Percentiles rank a stretch among this genome's conserved stretches.
Conservation (phyloP, 2,888 invertebrate genomes). For the Ornithoptera priamus region DNA sequence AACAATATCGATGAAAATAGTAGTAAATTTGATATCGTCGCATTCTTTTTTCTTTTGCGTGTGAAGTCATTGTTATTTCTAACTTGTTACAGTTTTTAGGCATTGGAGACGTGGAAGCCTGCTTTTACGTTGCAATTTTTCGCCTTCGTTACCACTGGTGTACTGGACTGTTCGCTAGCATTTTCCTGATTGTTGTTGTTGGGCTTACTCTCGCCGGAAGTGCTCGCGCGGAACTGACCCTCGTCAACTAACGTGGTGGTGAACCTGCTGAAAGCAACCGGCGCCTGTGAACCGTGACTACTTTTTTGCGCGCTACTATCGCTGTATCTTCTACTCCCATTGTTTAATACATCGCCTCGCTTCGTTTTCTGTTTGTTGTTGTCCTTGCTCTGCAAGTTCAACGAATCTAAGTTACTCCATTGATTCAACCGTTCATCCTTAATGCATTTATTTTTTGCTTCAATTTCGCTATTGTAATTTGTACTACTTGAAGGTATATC, state of each 20-base stretch:
- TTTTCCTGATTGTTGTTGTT: slow-evolving; percentile 45
- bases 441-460: slow-evolving; percentile 53
- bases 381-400: slow-evolving; percentile 55
- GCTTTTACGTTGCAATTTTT: slow-evolving; percentile 57
- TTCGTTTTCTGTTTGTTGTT: slow-evolving; percentile 45
- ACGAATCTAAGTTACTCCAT: slow-evolving; percentile 51
- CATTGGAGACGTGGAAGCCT: slow-evolving; percentile 60
- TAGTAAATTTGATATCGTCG: not conserved
- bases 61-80: not conserved
- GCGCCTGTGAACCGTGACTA: slow-evolving; percentile 44
- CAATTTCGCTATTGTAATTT: slow-evolving; percentile 61
- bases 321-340: slow-evolving; percentile 64
- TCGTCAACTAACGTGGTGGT: slow-evolving; percentile 68
- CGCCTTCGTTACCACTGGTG: slow-evolving; percentile 62
- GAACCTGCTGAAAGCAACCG: slow-evolving; percentile 59
- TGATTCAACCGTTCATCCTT: slow-evolving; percentile 49
- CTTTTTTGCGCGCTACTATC: slow-evolving; percentile 66
- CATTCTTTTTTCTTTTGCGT: not conserved
- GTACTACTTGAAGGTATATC: slow-evolving; percentile 71
- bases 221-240: slow-evolving; percentile 49
- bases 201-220: slow-evolving; percentile 49
- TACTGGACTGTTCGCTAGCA: slow-evolving; percentile 25
- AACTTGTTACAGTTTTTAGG: not conserved
- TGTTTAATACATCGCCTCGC: slow-evolving; percentile 59
- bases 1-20: not conserved